phyloP scores from a whole-genome alignment of 2,113 vertebrate genomes.

The Ictalurus furcatus region DNA sequence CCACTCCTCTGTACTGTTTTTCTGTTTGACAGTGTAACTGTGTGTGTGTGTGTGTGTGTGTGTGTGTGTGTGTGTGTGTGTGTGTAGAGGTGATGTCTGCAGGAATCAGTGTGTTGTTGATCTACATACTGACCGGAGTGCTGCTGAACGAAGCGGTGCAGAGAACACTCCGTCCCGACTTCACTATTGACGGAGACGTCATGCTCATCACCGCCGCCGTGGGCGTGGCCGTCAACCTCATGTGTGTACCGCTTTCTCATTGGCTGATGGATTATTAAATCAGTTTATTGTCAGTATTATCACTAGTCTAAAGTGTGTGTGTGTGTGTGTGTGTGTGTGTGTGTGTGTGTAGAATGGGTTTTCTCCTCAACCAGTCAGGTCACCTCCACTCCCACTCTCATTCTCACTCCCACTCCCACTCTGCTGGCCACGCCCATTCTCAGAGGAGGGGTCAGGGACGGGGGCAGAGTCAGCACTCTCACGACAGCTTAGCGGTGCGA shows the following conservation, averaged over 20 bases:
- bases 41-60: conserved; percentile 9
- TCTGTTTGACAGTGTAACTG: background rate
- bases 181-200: conserved; percentile 91
- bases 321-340: conserved; percentile 30
- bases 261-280: background rate
- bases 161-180: conserved; percentile 90
- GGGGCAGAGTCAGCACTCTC: conserved; percentile 57
- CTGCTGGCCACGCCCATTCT: conserved; percentile 69
- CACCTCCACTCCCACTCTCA: conserved; percentile 85
- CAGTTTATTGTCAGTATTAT: background rate
- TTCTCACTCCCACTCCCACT: conserved; percentile 72
- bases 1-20: background rate
- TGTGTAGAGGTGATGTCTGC: conserved; percentile 90
- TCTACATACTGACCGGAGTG: conserved; percentile 89
- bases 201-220: conserved; percentile 97
- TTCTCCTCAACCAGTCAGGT: conserved; percentile 90
- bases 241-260: conserved; percentile 76
- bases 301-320: conserved; percentile 3
- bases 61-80: conserved; percentile 33
- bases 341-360: conserved; percentile 85
- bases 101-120: conserved; percentile 88
- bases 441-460: conserved; percentile 26
- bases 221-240: conserved; percentile 92
- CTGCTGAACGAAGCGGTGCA: conserved; percentile 92
- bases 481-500: conserved; percentile 86